Conservation (phyloP, 2,888 invertebrate species). For the Ornithoptera alexandrae region DNA sequence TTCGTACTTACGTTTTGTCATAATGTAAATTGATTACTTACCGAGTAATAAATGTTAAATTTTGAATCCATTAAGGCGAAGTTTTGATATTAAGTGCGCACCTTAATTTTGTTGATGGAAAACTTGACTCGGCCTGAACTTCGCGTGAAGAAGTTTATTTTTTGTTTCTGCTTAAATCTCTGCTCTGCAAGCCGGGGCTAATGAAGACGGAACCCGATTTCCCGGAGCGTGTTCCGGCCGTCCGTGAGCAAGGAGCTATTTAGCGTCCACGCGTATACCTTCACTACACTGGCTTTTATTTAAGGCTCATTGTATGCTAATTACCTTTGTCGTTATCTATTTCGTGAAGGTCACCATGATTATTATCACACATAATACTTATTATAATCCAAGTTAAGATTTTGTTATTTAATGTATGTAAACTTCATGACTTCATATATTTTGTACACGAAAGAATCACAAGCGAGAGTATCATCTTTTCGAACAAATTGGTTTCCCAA, state of each 20-base stretch:
- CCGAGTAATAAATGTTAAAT: slow-evolving; percentile 69
- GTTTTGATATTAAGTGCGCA: slow-evolving; percentile 72
- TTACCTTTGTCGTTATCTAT: background rate
- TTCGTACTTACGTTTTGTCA: slow-evolving; percentile 36
- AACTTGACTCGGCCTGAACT: slow-evolving; percentile 69
- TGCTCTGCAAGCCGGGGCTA: slow-evolving; percentile 41
- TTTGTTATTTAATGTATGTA: no score
- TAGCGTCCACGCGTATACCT: slow-evolving; percentile 22
- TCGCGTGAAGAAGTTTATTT: slow-evolving; percentile 64
- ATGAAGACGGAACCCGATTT: slow-evolving; percentile 73
- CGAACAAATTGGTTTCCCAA: no score
- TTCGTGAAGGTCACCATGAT: no score
- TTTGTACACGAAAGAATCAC: no score
- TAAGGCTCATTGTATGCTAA: slow-evolving; percentile 17
- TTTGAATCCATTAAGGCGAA: slow-evolving; percentile 73
- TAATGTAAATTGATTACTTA: slow-evolving; percentile 60
- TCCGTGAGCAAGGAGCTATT: slow-evolving; percentile 22
- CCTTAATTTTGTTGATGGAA: slow-evolving; percentile 76
- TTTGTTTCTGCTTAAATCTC: slow-evolving; percentile 48
- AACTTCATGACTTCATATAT: no score
- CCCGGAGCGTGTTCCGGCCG: slow-evolving; percentile 31
- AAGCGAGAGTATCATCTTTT: no score
- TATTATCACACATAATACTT: no score
- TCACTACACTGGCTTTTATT: slow-evolving; percentile 9
- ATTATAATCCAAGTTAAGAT: no score